These are phyloP conservation scores for Arremon brunneinucha DNA, from an alignment of 2,797 vertebrate genomes.

Conservation along the genomic window DNA sequence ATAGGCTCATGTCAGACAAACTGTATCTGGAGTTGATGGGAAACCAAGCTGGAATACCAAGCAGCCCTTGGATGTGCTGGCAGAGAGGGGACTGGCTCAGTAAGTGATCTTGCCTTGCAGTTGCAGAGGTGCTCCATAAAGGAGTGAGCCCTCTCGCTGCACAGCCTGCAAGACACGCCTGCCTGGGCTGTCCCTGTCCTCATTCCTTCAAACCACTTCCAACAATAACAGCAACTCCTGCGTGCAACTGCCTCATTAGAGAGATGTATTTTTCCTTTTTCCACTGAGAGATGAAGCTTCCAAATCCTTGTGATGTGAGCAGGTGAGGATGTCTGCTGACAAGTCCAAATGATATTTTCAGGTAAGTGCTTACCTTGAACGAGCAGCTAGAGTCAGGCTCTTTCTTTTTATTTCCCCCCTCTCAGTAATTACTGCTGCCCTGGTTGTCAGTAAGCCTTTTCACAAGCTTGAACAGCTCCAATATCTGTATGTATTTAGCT, in stretches of 20 bases:
- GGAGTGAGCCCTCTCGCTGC: constrained; percentile 26
- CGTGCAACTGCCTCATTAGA: not conserved
- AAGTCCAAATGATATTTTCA: constrained; percentile 62
- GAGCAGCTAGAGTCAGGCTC: not conserved
- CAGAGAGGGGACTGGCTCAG: not conserved
- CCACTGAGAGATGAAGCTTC: not conserved
- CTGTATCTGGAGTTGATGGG: constrained; percentile 9
- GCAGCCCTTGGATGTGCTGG: constrained; percentile 3
- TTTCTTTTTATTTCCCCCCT: not conserved
- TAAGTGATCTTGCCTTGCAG: not conserved
- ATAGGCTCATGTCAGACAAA: constrained; percentile 27
- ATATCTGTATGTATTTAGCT: not conserved
- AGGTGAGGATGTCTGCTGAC: constrained; percentile 51
- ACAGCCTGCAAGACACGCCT: constrained; percentile 49
- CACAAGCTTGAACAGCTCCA: not conserved
- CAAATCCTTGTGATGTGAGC: not conserved
- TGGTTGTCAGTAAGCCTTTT: not conserved
- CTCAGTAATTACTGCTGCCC: not conserved
- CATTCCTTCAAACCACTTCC: constrained; percentile 30
- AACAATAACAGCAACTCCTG: constrained; percentile 31
- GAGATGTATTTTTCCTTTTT: not conserved
- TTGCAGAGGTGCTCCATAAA: constrained; percentile 22
- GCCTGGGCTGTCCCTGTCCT: constrained; percentile 22
- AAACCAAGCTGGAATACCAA: constrained; percentile 27
- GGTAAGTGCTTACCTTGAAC: constrained; percentile 6